Evolutionary conservation across 1,140 invertebrate species (phyloP).

Genomic region (Trissolcus basalis): DNA sequence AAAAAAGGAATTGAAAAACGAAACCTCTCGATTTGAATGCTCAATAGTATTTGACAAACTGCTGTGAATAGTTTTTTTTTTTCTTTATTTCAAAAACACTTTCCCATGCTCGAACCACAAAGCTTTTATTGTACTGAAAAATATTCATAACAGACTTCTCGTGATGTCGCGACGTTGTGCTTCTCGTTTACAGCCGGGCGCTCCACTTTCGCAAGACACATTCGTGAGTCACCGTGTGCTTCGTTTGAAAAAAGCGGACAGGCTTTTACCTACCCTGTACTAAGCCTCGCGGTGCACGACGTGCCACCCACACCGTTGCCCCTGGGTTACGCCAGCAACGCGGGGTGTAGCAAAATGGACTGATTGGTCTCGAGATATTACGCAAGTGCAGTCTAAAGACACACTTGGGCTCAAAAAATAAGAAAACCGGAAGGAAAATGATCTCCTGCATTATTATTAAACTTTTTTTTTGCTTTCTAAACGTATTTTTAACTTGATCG

Average conservation of each 20-base stretch:
- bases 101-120: slow-evolving; percentile 23
- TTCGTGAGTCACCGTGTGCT: slow-evolving; percentile 63
- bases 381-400: slow-evolving; percentile 31
- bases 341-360: slow-evolving; percentile 59
- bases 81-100: slow-evolving; percentile 14
- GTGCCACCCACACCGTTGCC: slow-evolving; percentile 62
- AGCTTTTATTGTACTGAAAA: slow-evolving; percentile 30
- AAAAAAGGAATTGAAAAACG: too few relatives aligned
- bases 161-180: slow-evolving; percentile 25
- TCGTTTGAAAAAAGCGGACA: slow-evolving; percentile 31
- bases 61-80: too few relatives aligned
- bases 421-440: background rate
- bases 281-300: slow-evolving; percentile 30
- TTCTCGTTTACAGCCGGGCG: slow-evolving; percentile 38
- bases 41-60: too few relatives aligned
- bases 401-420: background rate
- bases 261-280: slow-evolving; percentile 49
- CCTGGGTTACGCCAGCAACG: slow-evolving; percentile 47
- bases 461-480: background rate
- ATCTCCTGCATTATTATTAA: too few relatives aligned
- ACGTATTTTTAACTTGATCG: too few relatives aligned
- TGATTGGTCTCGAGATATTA: slow-evolving; percentile 54
- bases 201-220: slow-evolving; percentile 58
- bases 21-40: too few relatives aligned
- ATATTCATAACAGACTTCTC: slow-evolving; percentile 42